Conservation (phyloP, 2,888 invertebrate genomes). For the Thyatira batis region DNA sequence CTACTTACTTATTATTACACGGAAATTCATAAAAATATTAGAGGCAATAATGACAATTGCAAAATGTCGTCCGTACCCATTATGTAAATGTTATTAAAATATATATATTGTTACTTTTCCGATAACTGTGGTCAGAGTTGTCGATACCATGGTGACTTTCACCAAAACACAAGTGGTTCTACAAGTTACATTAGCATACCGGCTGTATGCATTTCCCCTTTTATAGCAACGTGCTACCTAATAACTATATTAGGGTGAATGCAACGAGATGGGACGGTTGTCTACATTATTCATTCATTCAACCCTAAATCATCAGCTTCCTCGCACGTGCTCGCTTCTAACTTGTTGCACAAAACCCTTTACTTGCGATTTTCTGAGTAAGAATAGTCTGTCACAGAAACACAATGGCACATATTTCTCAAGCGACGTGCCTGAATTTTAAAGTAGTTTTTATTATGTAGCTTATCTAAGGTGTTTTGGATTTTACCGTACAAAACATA, state of each 20-base stretch:
- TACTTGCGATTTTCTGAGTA: slow-evolving; percentile 29
- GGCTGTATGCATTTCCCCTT: slow-evolving; percentile 1
- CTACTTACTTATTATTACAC: too few relatives aligned
- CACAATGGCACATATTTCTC: slow-evolving; percentile 43
- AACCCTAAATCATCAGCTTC: slow-evolving; percentile 12
- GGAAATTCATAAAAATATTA: too few relatives aligned
- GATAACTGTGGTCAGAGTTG: background rate
- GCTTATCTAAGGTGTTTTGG: background rate
- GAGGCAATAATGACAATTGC: too few relatives aligned
- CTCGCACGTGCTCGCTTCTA: slow-evolving; percentile 38
- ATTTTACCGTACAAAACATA: background rate
- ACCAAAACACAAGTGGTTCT: background rate
- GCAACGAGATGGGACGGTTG: background rate
- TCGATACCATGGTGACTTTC: slow-evolving; percentile 2
- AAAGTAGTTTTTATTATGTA: background rate
- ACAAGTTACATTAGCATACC: slow-evolving; percentile 1
- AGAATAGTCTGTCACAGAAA: slow-evolving; percentile 41
- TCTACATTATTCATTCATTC: background rate
- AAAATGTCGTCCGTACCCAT: background rate
- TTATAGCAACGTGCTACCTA: background rate
- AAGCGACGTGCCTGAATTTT: slow-evolving; percentile 7
- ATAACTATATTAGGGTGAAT: background rate
- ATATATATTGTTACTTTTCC: background rate
- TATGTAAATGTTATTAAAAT: background rate
- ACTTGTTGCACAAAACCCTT: slow-evolving; percentile 39